Evolutionary conservation across 2,888 invertebrate species (phyloP).

Genomic region (Plutella xylostella): DNA sequence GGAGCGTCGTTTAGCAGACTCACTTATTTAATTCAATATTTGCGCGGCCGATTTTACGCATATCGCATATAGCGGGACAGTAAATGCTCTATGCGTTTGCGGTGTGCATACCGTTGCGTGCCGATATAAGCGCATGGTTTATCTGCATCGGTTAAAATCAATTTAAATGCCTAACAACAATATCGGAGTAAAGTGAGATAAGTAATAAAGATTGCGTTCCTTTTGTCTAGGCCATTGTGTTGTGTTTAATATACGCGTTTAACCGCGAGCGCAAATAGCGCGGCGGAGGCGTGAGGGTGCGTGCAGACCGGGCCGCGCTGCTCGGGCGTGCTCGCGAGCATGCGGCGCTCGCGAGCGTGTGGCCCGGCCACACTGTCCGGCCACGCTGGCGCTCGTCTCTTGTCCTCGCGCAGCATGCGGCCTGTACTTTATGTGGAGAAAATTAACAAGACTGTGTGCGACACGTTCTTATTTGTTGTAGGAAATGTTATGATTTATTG

Average conservation of each 20-base stretch:
- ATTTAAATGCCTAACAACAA: conserved; percentile 41
- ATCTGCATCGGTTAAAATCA: conserved; percentile 50
- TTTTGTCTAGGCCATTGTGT: conserved; percentile 44
- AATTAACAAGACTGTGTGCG: conserved; percentile 51
- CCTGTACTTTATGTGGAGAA: conserved; percentile 26
- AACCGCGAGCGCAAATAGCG: conserved; percentile 28
- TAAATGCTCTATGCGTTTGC: conserved; percentile 23
- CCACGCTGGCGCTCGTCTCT: no score
- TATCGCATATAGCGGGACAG: conserved; percentile 37
- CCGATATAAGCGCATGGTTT: conserved; percentile 41
- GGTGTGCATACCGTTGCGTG: conserved; percentile 40
- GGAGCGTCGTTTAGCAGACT: conserved; percentile 1
- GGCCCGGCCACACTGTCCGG: conserved; percentile 22
- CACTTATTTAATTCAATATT: conserved; percentile 35
- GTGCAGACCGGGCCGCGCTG: no score
- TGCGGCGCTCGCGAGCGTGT: not conserved
- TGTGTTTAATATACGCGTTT: conserved; percentile 39
- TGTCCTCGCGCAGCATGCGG: no score
- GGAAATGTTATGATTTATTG: conserved; percentile 12
- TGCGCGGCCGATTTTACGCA: no score
- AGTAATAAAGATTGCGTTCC: conserved; percentile 50
- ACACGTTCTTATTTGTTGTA: conserved; percentile 24
- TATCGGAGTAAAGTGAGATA: conserved; percentile 45
- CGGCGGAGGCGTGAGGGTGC: not conserved
- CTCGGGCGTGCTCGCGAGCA: not conserved